A percentile compares a stretch with the other conserved stretches of the same genome.
These are phyloP conservation scores for Neodiprion pinetum DNA, from an alignment of 1,140 invertebrate species.

Conservation along the genomic window DNA sequence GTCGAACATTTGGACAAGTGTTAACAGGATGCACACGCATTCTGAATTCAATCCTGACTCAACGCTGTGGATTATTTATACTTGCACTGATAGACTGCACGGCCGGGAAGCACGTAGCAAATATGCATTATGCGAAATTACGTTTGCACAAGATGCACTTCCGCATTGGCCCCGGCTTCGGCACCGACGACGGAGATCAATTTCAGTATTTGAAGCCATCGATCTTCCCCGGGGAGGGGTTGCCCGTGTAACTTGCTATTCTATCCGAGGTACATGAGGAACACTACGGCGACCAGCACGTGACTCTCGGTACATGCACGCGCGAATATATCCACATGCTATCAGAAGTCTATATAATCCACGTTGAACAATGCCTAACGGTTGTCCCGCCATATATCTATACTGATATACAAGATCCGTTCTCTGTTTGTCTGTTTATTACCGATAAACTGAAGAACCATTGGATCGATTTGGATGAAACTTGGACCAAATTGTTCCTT, in stretches of 20 bases:
- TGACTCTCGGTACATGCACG: not conserved
- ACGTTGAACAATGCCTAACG: not conserved
- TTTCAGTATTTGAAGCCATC: conserved; percentile 4
- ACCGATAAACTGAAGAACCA: too few relatives aligned
- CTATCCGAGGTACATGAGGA: not conserved
- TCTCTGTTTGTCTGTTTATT: too few relatives aligned
- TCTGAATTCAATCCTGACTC: not conserved
- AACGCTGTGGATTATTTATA: not conserved
- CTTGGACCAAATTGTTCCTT: not conserved
- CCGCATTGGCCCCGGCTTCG: not conserved
- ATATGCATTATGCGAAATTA: conserved; percentile 5
- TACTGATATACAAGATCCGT: too few relatives aligned
- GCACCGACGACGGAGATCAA: not conserved
- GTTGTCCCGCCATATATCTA: not conserved
- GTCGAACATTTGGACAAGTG: not conserved
- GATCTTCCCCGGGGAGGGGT: not conserved
- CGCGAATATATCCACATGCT: not conserved
- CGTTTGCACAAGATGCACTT: conserved; percentile 4
- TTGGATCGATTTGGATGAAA: not conserved
- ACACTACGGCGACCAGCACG: not conserved
- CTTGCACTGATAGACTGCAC: not conserved
- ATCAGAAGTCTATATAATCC: not conserved
- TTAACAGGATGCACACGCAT: not conserved
- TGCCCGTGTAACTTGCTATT: not conserved
- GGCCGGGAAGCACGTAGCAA: not conserved